Conservation (phyloP, 2,888 invertebrate species). For the Acleris laterana region DNA sequence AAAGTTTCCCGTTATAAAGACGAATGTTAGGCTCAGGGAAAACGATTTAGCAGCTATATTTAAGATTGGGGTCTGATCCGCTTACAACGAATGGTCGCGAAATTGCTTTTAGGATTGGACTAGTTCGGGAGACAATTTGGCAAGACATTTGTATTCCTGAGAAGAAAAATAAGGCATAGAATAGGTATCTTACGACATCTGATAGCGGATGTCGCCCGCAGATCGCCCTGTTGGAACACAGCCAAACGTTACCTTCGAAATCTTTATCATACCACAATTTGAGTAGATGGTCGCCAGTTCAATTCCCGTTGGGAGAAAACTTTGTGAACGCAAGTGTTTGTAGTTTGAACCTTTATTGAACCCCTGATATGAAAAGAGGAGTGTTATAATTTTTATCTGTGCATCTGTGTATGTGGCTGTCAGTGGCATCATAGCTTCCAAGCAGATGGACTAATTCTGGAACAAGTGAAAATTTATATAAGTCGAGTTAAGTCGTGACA, state of each 20-base stretch:
- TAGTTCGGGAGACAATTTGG: conserved; percentile 83
- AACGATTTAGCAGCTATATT: conserved; percentile 78
- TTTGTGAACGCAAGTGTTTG: conserved; percentile 3
- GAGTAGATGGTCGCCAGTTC: too few relatives aligned
- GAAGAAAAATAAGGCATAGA: conserved; percentile 71
- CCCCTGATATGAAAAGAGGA: too few relatives aligned
- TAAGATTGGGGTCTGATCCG: conserved; percentile 79
- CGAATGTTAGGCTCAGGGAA: conserved; percentile 64
- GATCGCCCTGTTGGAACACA: conserved; percentile 67
- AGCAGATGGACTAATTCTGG: too few relatives aligned
- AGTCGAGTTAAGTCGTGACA: too few relatives aligned
- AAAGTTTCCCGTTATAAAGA: conserved; percentile 68
- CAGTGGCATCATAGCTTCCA: too few relatives aligned
- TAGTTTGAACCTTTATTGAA: too few relatives aligned
- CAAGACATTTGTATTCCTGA: conserved; percentile 83
- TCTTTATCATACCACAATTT: conserved; percentile 47
- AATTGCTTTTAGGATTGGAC: conserved; percentile 84
- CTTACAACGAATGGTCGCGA: conserved; percentile 81
- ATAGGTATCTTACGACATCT: conserved; percentile 66
- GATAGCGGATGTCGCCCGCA: conserved; percentile 69
- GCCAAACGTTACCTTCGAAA: conserved; percentile 77
- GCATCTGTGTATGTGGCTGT: too few relatives aligned
- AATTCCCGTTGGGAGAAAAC: background rate
- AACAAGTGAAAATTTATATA: too few relatives aligned
- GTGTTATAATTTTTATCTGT: too few relatives aligned